Percentiles rank a stretch among this genome's conserved stretches.
Conservation (phyloP, 2,888 invertebrate genomes). For the Sericinus montela region DNA sequence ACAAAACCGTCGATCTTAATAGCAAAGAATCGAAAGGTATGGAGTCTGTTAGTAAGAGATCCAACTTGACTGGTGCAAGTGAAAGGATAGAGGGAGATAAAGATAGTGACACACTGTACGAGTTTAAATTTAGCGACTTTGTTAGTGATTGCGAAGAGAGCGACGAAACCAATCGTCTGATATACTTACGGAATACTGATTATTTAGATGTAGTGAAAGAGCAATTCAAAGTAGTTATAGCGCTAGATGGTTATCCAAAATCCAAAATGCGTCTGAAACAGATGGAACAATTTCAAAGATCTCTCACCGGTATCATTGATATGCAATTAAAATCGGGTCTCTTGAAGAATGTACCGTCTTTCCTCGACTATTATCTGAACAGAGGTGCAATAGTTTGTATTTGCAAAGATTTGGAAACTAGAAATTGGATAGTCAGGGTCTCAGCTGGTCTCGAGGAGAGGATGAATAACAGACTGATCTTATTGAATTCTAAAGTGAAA, state of each 20-base stretch:
- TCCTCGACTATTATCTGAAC: constrained; percentile 63
- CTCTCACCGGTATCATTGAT: constrained; percentile 53
- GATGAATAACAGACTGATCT: constrained; percentile 52
- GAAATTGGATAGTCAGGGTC: constrained; percentile 62
- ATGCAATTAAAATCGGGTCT: constrained; percentile 62
- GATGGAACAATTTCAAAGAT: constrained; percentile 55
- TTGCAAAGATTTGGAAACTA: constrained; percentile 57
- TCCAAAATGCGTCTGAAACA: constrained; percentile 56
- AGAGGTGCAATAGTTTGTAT: constrained; percentile 65
- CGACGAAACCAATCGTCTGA: constrained; percentile 59
- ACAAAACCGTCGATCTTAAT: constrained; percentile 15
- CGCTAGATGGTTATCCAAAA: constrained; percentile 60
- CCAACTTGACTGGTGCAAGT: constrained; percentile 45
- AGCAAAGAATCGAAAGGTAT: constrained; percentile 18
- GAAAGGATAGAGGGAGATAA: constrained; percentile 29
- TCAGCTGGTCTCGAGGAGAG: constrained; percentile 62
- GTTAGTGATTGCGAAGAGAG: constrained; percentile 50
- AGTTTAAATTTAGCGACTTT: constrained; percentile 52
- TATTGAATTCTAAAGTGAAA: constrained; percentile 56
- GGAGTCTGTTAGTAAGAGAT: constrained; percentile 36
- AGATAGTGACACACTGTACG: constrained; percentile 42
- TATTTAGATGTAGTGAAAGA: constrained; percentile 62
- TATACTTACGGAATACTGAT: constrained; percentile 53
- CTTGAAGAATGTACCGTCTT: constrained; percentile 49
- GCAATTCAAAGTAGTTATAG: constrained; percentile 53